A percentile compares a stretch with the other conserved stretches of the same genome.
phyloP scores from a whole-genome alignment of 2,113 vertebrate species.

The Todiramphus chloris region DNA sequence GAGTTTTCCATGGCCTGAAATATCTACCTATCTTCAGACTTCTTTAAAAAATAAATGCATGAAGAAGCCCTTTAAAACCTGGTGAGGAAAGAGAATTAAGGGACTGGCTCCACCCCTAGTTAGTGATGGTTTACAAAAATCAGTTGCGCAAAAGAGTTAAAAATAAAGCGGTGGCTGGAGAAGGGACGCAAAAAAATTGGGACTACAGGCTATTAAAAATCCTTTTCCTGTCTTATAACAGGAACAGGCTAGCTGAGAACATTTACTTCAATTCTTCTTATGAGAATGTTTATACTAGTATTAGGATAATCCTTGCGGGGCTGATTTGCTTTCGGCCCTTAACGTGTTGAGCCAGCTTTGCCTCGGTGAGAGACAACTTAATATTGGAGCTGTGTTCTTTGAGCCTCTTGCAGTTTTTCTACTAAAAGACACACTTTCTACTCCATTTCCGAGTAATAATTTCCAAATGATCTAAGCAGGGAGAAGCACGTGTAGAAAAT shows the following conservation, averaged over 20 bases:
- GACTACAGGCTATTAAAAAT: neutral
- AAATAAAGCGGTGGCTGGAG: neutral
- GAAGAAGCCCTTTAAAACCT: neutral
- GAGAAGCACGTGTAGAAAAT: neutral
- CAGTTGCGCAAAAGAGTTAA: constrained; percentile 1
- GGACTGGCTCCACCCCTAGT: neutral
- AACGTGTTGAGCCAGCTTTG: neutral
- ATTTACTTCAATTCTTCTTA: constrained; percentile 5
- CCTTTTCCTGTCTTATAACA: neutral
- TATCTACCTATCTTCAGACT: neutral
- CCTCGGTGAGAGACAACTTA: neutral
- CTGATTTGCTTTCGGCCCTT: neutral
- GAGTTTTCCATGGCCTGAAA: neutral
- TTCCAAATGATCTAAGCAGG: neutral
- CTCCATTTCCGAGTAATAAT: constrained; percentile 5
- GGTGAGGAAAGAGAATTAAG: neutral
- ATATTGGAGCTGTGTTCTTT: neutral
- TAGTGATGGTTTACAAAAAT: neutral
- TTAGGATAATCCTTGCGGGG: neutral
- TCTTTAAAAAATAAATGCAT: neutral
- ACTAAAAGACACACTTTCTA: neutral
- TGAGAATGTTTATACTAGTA: constrained; percentile 1
- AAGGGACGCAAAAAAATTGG: neutral
- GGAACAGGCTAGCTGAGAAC: neutral
- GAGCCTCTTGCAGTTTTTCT: neutral